A percentile compares a stretch with the other conserved stretches of the same genome.
phyloP scores from a whole-genome alignment of 2,797 vertebrate species.

The Sus cebifrons region DNA sequence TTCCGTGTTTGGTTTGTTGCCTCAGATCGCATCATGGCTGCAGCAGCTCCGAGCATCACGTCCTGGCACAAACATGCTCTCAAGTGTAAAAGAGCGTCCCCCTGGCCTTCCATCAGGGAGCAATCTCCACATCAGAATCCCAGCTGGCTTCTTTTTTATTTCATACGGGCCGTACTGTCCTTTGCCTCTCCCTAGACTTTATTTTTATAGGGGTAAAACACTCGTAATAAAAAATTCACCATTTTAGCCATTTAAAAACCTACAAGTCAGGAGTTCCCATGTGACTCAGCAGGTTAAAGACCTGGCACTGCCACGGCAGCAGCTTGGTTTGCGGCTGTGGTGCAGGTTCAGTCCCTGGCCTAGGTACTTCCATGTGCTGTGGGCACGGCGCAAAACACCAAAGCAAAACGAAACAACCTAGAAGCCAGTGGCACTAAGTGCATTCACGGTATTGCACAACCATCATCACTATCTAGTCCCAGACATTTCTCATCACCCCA shows the following conservation, averaged over 20 bases:
- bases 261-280: background rate
- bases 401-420: background rate
- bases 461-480: background rate
- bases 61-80: background rate
- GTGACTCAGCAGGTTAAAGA: too few species aligned
- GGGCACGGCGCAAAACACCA: too few species aligned
- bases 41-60: background rate
- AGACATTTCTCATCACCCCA: background rate
- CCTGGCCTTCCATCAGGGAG: background rate
- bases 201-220: background rate
- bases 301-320: too few species aligned
- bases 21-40: background rate
- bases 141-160: background rate
- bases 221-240: background rate
- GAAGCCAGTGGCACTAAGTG: background rate
- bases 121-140: background rate
- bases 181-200: background rate
- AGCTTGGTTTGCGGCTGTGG: too few species aligned
- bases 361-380: too few species aligned
- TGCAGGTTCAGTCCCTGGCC: too few species aligned
- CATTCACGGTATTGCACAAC: rapidly evolving
- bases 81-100: background rate
- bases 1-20: background rate
- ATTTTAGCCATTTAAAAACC: background rate
- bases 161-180: background rate